Conservation (phyloP, 2,797 vertebrate genomes). For the Distichodus sexfasciatus region DNA sequence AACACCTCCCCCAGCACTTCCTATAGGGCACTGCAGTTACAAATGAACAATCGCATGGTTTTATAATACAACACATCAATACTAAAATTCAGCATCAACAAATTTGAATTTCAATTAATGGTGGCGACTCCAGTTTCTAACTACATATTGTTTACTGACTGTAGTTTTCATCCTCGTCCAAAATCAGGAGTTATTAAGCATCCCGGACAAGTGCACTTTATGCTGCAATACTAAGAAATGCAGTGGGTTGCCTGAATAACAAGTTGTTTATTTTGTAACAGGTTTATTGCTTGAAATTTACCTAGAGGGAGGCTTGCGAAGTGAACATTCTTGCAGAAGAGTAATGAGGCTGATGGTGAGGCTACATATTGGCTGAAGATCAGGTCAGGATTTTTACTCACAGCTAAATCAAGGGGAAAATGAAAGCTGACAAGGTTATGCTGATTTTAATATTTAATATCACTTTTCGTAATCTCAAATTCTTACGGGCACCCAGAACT, state of each 20-base stretch:
- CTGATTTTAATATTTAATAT: slow-evolving; percentile 44
- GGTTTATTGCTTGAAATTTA: not conserved
- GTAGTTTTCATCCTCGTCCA: too few species aligned
- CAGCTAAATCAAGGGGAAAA: slow-evolving; percentile 44
- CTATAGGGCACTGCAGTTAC: too few species aligned
- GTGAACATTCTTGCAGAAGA: slow-evolving; percentile 6
- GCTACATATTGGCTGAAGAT: not conserved
- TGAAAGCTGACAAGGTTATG: slow-evolving; percentile 29
- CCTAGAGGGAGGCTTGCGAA: not conserved
- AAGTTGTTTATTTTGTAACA: not conserved
- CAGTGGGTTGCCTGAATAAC: not conserved
- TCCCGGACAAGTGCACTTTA: not conserved
- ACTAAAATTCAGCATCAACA: too few species aligned
- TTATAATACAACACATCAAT: too few species aligned
- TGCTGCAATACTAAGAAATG: slow-evolving; percentile 3
- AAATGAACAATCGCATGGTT: too few species aligned
- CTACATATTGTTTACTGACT: too few species aligned
- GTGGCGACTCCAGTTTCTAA: too few species aligned
- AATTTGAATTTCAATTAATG: too few species aligned
- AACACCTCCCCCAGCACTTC: too few species aligned
- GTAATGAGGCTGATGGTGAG: slow-evolving; percentile 25
- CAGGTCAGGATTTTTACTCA: slow-evolving; percentile 10
- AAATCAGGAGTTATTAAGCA: too few species aligned
- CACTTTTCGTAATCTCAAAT: slow-evolving; percentile 39
- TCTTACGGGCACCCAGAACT: not conserved